phyloP scores from a whole-genome alignment of 23 tunicate species.

The Aplidium turbinatum region DNA sequence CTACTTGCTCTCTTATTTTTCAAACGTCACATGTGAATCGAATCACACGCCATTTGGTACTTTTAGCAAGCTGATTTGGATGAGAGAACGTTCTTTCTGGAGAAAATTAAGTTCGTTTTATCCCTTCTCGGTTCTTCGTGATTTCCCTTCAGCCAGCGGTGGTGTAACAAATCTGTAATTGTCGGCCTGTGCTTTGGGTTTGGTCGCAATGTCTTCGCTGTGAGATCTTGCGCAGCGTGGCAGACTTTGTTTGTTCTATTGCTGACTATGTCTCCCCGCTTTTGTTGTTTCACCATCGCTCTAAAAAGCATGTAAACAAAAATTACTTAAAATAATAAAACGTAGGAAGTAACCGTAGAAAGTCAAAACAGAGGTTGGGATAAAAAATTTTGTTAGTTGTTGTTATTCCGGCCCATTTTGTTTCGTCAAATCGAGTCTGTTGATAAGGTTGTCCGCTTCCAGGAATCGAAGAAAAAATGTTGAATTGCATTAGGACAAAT shows the following conservation, averaged over 20 bases:
- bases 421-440: no score
- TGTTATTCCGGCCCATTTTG: no score
- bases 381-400: constrained; percentile 6
- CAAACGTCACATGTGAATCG: no score
- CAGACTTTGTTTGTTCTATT: constrained; percentile 16
- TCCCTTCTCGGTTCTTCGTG: no score
- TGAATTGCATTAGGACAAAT: no score
- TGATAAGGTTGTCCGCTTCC: no score
- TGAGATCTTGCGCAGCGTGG: constrained; percentile 26
- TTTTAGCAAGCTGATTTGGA: no score
- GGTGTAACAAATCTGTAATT: constrained; percentile 29
- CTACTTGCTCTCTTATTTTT: no score
- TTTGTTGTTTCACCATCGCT: constrained; percentile 52
- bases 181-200: constrained; percentile 41
- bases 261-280: constrained; percentile 38
- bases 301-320: constrained; percentile 15
- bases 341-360: background rate
- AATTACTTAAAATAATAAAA: background rate
- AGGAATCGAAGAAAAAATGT: no score
- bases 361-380: background rate
- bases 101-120: no score
- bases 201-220: constrained; percentile 35
- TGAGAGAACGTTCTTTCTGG: no score
- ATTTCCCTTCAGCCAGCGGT: constrained; percentile 45
- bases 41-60: no score